Percentiles rank a stretch among this genome's conserved stretches.
These are phyloP conservation scores for Sphaerophoria rueppellii DNA, from an alignment of 2,888 invertebrate species.

Conservation along the genomic window DNA sequence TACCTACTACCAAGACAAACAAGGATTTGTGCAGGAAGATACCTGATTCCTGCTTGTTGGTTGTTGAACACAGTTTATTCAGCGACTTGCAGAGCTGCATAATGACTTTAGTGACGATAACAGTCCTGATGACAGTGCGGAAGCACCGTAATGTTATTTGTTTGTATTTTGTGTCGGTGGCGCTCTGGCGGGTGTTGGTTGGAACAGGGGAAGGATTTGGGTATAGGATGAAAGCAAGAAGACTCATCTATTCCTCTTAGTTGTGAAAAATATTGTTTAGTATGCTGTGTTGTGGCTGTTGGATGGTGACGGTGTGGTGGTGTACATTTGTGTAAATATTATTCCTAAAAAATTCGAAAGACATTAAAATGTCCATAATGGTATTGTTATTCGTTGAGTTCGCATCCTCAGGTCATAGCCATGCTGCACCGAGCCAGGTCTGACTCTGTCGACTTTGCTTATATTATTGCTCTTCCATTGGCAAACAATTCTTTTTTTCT, in stretches of 20 bases:
- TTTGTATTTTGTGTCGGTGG: slow-evolving; percentile 8
- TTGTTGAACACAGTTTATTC: slow-evolving; percentile 3
- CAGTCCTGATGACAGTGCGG: slow-evolving; percentile 40
- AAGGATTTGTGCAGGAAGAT: slow-evolving; percentile 26
- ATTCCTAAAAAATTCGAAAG: slow-evolving; percentile 56
- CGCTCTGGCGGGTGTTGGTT: neutral
- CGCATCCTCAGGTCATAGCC: neutral
- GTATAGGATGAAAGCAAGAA: slow-evolving; percentile 22
- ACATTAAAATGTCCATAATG: slow-evolving; percentile 60
- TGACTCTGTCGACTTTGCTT: neutral
- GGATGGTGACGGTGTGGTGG: neutral
- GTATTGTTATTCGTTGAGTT: slow-evolving; percentile 32
- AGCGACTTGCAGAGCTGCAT: slow-evolving; percentile 32
- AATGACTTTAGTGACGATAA: slow-evolving; percentile 49
- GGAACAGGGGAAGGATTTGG: neutral
- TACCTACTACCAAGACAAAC: neutral
- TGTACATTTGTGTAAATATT: slow-evolving; percentile 42
- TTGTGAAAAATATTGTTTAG: slow-evolving; percentile 10
- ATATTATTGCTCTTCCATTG: slow-evolving; percentile 27
- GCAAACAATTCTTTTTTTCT: slow-evolving; percentile 42
- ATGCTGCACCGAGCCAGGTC: neutral
- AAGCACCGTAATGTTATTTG: slow-evolving; percentile 38
- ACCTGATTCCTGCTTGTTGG: neutral
- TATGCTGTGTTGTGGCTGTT: too few species aligned
- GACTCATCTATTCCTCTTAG: slow-evolving; percentile 14